These are phyloP conservation scores for Tupiocoris notatus DNA, from an alignment of 2,888 invertebrate species.

Conservation along the genomic window DNA sequence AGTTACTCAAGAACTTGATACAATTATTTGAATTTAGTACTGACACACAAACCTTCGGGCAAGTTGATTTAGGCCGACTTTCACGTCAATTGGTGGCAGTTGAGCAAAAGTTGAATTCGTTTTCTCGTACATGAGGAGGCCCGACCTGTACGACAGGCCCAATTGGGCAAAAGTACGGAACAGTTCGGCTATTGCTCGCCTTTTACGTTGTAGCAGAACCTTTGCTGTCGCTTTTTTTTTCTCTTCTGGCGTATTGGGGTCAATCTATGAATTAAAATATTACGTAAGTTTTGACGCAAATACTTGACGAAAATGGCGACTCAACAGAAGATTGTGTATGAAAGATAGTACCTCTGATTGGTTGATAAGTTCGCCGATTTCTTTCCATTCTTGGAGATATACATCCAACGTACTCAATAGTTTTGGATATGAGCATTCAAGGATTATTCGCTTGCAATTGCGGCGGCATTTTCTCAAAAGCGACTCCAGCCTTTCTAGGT, in stretches of 20 bases:
- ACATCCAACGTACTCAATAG: conserved; percentile 65
- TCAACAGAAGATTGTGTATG: background rate
- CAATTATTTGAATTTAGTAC: too few species aligned
- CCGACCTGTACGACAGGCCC: conserved; percentile 79
- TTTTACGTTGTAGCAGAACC: conserved; percentile 78
- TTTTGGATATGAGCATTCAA: conserved; percentile 60
- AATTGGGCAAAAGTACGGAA: conserved; percentile 74
- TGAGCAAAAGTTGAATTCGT: conserved; percentile 50
- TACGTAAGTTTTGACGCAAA: background rate
- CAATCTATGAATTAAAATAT: conserved; percentile 55
- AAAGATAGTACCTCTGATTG: conserved; percentile 51
- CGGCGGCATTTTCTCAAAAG: conserved; percentile 63
- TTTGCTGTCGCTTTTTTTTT: conserved; percentile 79
- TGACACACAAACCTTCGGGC: background rate
- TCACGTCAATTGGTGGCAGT: conserved; percentile 69
- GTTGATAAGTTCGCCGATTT: conserved; percentile 53
- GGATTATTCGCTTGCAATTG: conserved; percentile 65
- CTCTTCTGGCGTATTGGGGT: conserved; percentile 61
- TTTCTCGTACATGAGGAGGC: conserved; percentile 56
- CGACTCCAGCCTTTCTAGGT: conserved; percentile 39
- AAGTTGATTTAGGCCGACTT: conserved; percentile 59
- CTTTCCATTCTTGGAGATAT: conserved; percentile 61
- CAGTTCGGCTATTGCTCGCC: conserved; percentile 78
- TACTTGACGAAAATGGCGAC: background rate
- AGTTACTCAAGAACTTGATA: too few species aligned